Percentiles rank a stretch among this genome's conserved stretches.
Conservation (phyloP, 2,888 invertebrate genomes). For the Pyrocoelia pectoralis region DNA sequence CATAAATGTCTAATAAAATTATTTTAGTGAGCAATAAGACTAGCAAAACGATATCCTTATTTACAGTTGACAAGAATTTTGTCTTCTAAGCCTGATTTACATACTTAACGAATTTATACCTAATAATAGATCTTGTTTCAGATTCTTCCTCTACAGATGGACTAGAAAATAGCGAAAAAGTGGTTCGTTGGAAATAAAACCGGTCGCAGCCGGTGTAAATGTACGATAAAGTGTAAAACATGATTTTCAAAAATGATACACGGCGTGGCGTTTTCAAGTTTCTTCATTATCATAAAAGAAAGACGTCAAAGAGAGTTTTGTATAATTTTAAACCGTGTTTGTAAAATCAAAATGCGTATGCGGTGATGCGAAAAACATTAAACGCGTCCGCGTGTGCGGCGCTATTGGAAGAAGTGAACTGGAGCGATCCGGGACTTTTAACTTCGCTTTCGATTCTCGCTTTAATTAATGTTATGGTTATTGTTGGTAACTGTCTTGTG, state of each 20-base stretch:
- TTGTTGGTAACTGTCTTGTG: conserved; percentile 90
- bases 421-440: conserved; percentile 82
- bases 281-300: conserved; percentile 17
- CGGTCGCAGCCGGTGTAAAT: neutral
- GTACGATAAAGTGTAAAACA: conserved; percentile 20
- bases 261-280: conserved; percentile 19
- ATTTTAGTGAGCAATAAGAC: conserved; percentile 18
- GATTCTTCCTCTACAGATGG: neutral
- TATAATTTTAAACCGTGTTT: conserved; percentile 24
- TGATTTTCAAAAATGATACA: conserved; percentile 25
- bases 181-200: neutral
- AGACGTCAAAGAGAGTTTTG: conserved; percentile 22
- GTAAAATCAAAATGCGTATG: conserved; percentile 38
- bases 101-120: neutral
- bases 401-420: conserved; percentile 80
- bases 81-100: neutral
- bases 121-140: conserved; percentile 11
- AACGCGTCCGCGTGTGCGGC: conserved; percentile 85
- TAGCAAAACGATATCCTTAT: conserved; percentile 9
- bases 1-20: conserved; percentile 25
- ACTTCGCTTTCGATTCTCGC: conserved; percentile 79
- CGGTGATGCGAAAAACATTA: conserved; percentile 74
- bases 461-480: conserved; percentile 87
- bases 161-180: neutral
- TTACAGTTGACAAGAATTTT: conserved; percentile 4